Evolutionary conservation across 2,113 vertebrate genomes (phyloP), one percentile per base, ranked within the genome.

Genomic region (Apaloderma vittatum): DNA sequence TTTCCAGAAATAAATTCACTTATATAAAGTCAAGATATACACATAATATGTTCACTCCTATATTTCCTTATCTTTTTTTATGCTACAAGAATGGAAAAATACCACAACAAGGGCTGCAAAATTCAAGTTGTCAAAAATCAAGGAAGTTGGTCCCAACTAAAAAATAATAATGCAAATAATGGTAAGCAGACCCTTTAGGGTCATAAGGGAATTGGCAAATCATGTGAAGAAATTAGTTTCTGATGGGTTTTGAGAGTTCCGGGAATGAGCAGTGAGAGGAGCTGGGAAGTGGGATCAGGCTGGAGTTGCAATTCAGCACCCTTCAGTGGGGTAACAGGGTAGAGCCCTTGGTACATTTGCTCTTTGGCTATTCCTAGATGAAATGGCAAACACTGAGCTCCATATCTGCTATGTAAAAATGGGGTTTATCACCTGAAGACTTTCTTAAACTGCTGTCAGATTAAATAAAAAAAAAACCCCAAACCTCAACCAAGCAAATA

Each of bases 251-350:
- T 37, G 23, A 67, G 6, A 70, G 15, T 76, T 90, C 34, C 46
- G 74, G 37, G 34, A 79, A 90, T 24, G 36, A 73, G 11, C 2
- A 3, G 29, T 0, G 2, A 68, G 48, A 77, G 29, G 32, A 71
- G 21, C 14, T 43, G 34, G 70, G 55, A 90, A 61, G 45, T 0
- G 3, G 36, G n/a, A 43, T 66, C 30, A 88, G 67, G 19, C 22
- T 3, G 4, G 27, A 14, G 13, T 8, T 72, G 67, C 75, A 52
- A 52, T 80, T 93, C 37, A 45, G 52, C 68, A 51, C 46, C 93
- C 4, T 19, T 97, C 94, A 79, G 62, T 78, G 13, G 51, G 58
- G 61, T 96, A 96, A 82, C 71, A 81, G 48, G 92, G 52, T 78
- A 54, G 73, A 59, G 89, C 74, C 5, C 71, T 84, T 32, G 48